Conservation (phyloP, 1,140 invertebrate species). For the Ephestia elutella region DNA sequence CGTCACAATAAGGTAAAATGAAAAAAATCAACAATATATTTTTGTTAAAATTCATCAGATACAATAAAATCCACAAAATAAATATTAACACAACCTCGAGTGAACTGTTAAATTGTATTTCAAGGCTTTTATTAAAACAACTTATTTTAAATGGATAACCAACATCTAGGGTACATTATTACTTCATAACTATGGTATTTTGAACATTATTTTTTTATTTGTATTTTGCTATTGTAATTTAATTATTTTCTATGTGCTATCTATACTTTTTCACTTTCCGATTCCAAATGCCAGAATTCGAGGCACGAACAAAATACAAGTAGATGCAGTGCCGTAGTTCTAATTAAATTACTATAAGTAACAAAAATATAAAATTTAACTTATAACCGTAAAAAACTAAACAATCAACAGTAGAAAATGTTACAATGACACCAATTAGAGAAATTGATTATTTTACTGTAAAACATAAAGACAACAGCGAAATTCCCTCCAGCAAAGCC, state of each 20-base stretch:
- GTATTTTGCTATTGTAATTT: neutral
- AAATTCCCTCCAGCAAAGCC: conserved; percentile 39
- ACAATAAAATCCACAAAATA: conserved; percentile 32
- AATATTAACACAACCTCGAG: conserved; percentile 61
- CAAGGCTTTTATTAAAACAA: conserved; percentile 19
- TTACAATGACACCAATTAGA: neutral
- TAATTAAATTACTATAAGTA: too few species aligned
- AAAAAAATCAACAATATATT: conserved; percentile 23
- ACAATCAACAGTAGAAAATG: neutral
- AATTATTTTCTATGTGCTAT: neutral
- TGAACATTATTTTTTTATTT: conserved; percentile 18
- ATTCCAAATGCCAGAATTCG: neutral
- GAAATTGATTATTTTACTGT: neutral
- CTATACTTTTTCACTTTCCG: neutral
- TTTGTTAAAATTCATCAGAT: conserved; percentile 3
- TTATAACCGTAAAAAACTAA: conserved; percentile 9
- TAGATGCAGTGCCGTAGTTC: too few species aligned
- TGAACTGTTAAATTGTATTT: conserved; percentile 41
- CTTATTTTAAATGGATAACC: conserved; percentile 17
- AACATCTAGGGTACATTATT: conserved; percentile 3
- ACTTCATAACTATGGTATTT: conserved; percentile 17
- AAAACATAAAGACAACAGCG: conserved; percentile 44
- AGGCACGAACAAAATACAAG: neutral
- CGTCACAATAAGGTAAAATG: conserved; percentile 17
- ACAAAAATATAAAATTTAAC: conserved; percentile 21